These are phyloP conservation scores for Jacana jacana DNA, from an alignment of 2,113 vertebrate genomes.

Conservation along the genomic window DNA sequence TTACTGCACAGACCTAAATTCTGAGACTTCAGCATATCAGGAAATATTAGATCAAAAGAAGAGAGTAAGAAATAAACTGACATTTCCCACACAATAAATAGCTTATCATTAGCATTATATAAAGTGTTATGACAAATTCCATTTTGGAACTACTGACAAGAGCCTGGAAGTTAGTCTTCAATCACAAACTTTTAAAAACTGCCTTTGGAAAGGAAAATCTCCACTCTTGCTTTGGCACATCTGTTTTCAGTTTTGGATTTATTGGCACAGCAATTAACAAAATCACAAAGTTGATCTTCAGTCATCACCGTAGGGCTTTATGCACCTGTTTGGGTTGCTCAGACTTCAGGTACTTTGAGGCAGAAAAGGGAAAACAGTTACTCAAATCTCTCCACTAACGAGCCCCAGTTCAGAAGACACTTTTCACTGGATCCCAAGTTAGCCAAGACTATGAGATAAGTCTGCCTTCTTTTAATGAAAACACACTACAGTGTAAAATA, in stretches of 20 bases:
- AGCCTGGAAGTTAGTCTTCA: conserved; percentile 24
- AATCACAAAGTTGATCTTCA: neutral
- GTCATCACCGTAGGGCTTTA: neutral
- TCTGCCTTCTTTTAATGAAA: neutral
- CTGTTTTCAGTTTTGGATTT: neutral
- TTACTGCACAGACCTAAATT: neutral
- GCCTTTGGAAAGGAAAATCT: conserved; percentile 6
- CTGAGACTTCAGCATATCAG: neutral
- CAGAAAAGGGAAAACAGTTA: neutral
- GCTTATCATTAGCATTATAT: conserved; percentile 40
- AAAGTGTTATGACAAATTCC: conserved; percentile 33
- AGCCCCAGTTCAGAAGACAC: neutral
- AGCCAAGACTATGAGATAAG: neutral
- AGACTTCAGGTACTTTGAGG: neutral
- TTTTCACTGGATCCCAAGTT: neutral
- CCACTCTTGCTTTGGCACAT: neutral
- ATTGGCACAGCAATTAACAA: neutral
- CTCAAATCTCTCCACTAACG: neutral
- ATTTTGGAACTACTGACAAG: conserved; percentile 36
- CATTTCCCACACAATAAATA: conserved; percentile 39
- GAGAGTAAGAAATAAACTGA: conserved; percentile 14
- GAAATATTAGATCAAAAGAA: conserved; percentile 31
- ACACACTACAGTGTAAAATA: neutral
- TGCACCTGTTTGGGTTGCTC: neutral
- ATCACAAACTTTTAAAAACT: conserved; percentile 1